A percentile compares a stretch with the other conserved stretches of the same genome.
Conservation (phyloP, 2,888 invertebrate species). For the Luperina nickerlii region DNA sequence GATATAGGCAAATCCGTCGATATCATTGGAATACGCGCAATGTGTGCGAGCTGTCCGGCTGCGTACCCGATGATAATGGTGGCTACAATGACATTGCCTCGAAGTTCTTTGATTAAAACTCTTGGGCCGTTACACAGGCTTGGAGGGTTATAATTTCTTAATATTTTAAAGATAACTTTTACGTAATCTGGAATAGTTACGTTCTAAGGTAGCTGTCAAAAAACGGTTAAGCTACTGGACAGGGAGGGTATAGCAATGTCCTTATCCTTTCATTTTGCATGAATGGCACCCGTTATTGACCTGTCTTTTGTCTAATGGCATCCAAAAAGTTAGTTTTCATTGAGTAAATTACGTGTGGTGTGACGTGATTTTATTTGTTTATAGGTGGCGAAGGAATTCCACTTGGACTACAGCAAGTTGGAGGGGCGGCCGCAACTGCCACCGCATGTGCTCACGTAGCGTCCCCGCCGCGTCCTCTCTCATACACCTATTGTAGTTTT, state of each 20-base stretch:
- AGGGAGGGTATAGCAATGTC: too few species aligned
- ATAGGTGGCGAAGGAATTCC: constrained; percentile 98
- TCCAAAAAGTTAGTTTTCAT: neutral
- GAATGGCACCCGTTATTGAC: too few species aligned
- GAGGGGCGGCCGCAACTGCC: constrained; percentile 97
- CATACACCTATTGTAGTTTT: constrained; percentile 89
- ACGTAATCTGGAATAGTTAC: too few species aligned
- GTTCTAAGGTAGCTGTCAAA: too few species aligned
- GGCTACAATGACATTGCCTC: neutral
- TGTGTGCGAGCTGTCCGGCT: neutral
- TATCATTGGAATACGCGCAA: neutral
- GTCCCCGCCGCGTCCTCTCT: constrained; percentile 76
- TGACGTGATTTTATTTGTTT: constrained; percentile 21
- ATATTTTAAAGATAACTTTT: too few species aligned
- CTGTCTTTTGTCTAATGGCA: neutral
- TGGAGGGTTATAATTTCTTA: too few species aligned
- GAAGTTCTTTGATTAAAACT: too few species aligned
- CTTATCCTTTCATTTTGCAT: too few species aligned
- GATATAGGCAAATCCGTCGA: neutral
- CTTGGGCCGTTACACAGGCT: too few species aligned
- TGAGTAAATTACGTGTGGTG: neutral
- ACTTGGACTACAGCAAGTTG: constrained; percentile 99
- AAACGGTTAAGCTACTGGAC: too few species aligned
- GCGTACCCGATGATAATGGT: neutral
- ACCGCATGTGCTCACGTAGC: constrained; percentile 91